Conservation (phyloP, 2,888 invertebrate species). For the Drosophila birchii region DNA sequence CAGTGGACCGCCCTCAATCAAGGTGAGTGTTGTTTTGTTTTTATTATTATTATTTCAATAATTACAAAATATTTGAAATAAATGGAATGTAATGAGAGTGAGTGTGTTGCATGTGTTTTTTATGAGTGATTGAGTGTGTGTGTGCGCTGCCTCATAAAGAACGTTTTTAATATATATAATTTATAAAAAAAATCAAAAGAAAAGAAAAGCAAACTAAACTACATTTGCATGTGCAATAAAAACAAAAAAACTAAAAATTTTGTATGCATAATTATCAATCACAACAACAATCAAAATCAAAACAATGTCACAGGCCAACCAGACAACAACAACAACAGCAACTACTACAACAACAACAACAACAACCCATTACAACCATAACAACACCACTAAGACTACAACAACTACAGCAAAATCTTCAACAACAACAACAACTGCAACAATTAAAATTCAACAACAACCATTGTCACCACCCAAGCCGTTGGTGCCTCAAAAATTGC, state of each 20-base stretch:
- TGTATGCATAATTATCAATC: conserved; percentile 50
- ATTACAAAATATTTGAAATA: not conserved
- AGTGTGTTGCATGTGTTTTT: conserved; percentile 3
- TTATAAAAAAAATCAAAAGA: conserved; percentile 30
- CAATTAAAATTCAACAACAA: conserved; percentile 83
- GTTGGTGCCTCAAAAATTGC: conserved; percentile 83
- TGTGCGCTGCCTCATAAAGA: conserved; percentile 12
- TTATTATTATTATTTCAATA: not conserved
- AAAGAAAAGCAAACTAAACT: conserved; percentile 60
- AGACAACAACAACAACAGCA: conserved; percentile 61
- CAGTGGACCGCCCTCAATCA: conserved; percentile 91
- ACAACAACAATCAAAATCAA: conserved; percentile 41
- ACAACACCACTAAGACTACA: conserved; percentile 60
- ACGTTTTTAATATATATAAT: conserved; percentile 1
- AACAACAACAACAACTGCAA: conserved; percentile 62
- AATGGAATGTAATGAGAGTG: not conserved
- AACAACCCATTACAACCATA: conserved; percentile 64
- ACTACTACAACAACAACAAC: conserved; percentile 42
- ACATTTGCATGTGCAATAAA: conserved; percentile 57
- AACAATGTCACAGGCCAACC: conserved; percentile 68
- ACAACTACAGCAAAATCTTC: conserved; percentile 56
- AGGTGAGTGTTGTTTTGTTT: conserved; percentile 87
- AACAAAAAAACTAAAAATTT: conserved; percentile 46
- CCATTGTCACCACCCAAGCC: conserved; percentile 85
- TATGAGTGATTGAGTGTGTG: conserved; percentile 15